These are phyloP conservation scores for Cervus canadensis DNA, from an alignment of 2,113 vertebrate species.

Conservation along the genomic window DNA sequence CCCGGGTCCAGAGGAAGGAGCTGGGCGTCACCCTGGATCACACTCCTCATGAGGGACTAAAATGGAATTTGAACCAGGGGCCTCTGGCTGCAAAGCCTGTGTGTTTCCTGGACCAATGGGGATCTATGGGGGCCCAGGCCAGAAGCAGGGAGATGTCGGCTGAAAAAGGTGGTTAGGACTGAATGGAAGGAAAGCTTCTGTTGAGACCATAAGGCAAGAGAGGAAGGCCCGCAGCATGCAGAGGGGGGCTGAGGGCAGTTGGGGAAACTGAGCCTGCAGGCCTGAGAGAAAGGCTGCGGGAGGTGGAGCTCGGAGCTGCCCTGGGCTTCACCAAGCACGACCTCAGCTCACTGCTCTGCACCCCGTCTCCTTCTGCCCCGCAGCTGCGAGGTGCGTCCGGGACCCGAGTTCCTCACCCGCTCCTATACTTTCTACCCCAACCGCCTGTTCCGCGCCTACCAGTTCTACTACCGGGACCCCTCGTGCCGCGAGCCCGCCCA, in stretches of 20 bases:
- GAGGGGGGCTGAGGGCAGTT: not conserved
- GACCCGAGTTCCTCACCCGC: conserved; percentile 91
- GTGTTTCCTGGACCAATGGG: not conserved
- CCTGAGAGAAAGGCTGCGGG: not conserved
- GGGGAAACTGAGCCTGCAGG: not conserved
- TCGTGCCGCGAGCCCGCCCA: conserved; percentile 85
- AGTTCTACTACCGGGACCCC: conserved; percentile 91
- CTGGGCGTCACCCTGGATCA: accelerated
- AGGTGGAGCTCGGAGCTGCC: too few relatives aligned
- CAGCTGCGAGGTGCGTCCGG: conserved; percentile 92
- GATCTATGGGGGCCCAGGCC: not conserved
- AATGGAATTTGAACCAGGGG: not conserved
- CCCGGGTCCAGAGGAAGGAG: not conserved
- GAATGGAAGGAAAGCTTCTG: not conserved
- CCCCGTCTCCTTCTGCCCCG: not conserved
- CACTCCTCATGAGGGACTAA: not conserved
- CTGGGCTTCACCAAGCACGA: not conserved
- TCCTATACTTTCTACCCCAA: conserved; percentile 90
- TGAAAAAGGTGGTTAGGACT: not conserved
- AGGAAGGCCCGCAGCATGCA: not conserved
- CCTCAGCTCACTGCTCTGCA: not conserved
- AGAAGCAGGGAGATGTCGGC: accelerated
- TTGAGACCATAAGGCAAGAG: too few relatives aligned
- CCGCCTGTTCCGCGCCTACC: conserved; percentile 88
- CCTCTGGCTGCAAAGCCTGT: not conserved